Evolutionary conservation across 2,113 vertebrate species (phyloP), one percentile per base, ranked within the genome.

Genomic region (Protobothrops flavoviridis): DNA sequence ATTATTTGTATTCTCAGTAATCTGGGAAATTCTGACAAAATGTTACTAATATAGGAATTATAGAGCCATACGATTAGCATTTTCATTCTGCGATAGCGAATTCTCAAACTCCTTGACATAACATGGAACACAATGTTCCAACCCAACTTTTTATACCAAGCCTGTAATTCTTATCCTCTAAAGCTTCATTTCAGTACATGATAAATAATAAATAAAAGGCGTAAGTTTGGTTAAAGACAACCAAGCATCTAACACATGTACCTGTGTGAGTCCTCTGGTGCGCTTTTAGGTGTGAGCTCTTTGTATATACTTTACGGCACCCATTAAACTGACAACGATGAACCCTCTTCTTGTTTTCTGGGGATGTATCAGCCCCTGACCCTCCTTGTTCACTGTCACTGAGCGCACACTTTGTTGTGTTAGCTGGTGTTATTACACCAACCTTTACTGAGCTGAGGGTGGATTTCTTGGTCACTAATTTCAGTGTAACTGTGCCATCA

Each of bases 181-280:
- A 85, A 93, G 96, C n/a, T 89, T 93, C 53, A 91, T 92, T 57
- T 90, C 94, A 93, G 85, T 69, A 91, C 90, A 92, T 17, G 92
- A 7, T 0, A 56, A 92, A 95, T 94, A 94, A 92, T 12, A 50
- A 94, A 93, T 55, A 94, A 93, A 95, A 93, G 91, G 90, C 94
- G 90, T 24, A 92, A 45, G 11, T 53, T 86, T 92, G 89, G 89
- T 69, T 6, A 96, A 88, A 87, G 74, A 89, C 92, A 96, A 90
- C 94, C 95, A 97, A 95, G 94, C 94, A 96, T 95, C 97, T 97
- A 96, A 97, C 95, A 89, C 90, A 97, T 97, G 96, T 98, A 99
- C 99, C 99, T 98, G 99, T 99, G 96, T 99, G 99, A 96, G 99
- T 99, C 97, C 99, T 99, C 98, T 99, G 99, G 97, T 99, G 99